Evolutionary conservation across 2,888 invertebrate species (phyloP).

Genomic region (Pheosia gnoma): DNA sequence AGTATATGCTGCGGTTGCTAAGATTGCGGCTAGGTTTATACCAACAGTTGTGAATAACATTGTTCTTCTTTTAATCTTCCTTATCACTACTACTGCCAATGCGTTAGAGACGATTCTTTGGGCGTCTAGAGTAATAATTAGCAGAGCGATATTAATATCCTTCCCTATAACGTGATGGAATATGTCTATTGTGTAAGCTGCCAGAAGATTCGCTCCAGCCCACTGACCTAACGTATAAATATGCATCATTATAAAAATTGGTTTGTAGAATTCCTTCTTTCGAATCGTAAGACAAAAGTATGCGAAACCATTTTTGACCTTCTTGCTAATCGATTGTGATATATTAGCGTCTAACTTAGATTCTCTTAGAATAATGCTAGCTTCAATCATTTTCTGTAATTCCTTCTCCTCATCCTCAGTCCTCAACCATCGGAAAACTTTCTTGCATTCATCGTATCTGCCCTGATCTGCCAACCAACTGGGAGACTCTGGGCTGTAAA

Average conservation of each 20-base stretch:
- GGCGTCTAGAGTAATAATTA: conserved; percentile 52
- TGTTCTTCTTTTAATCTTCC: conserved; percentile 52
- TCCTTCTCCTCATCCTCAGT: conserved; percentile 70
- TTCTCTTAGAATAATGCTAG: conserved; percentile 50
- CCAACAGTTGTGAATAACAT: conserved; percentile 53
- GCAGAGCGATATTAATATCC: conserved; percentile 44
- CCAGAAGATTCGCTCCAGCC: conserved; percentile 57
- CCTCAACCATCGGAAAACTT: conserved; percentile 81
- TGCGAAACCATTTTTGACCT: conserved; percentile 28
- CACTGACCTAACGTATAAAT: conserved; percentile 57
- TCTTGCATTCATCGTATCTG: conserved; percentile 75
- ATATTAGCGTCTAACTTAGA: conserved; percentile 47
- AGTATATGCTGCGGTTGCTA: conserved; percentile 52
- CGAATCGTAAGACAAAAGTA: conserved; percentile 42
- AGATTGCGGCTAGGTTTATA: conserved; percentile 45
- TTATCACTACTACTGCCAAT: conserved; percentile 52
- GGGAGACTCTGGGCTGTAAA: conserved; percentile 84
- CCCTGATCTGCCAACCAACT: conserved; percentile 85
- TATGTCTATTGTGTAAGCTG: conserved; percentile 54
- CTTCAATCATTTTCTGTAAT: conserved; percentile 59
- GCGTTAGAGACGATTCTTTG: conserved; percentile 57
- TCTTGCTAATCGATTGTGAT: conserved; percentile 36
- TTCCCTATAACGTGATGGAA: conserved; percentile 52
- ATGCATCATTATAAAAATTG: conserved; percentile 62
- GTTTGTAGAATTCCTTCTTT: conserved; percentile 62